Conservation (phyloP, 2,113 vertebrate genomes). For the Ammodytes marinus region DNA sequence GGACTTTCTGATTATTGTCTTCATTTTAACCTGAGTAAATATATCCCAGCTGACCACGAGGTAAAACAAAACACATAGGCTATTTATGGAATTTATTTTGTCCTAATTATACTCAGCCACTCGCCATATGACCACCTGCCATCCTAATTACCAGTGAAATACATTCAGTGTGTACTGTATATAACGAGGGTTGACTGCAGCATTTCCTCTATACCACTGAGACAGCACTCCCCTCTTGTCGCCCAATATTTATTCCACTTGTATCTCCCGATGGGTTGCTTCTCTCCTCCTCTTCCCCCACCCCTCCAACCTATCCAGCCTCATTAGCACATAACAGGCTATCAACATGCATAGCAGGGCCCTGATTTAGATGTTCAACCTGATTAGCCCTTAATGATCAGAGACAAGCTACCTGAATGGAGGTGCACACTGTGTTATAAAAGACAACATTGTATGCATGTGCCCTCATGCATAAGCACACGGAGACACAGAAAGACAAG, state of each 20-base stretch:
- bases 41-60: neutral
- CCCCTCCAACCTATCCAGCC: constrained; percentile 59
- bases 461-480: too few relatives aligned
- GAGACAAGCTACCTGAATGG: constrained; percentile 67
- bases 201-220: constrained; percentile 59
- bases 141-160: neutral
- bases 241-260: constrained; percentile 67
- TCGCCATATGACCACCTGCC: neutral
- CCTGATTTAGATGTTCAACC: constrained; percentile 82
- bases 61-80: neutral
- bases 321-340: constrained; percentile 84
- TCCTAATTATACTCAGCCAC: neutral
- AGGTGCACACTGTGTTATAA: constrained; percentile 57
- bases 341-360: constrained; percentile 82
- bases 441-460: constrained; percentile 38
- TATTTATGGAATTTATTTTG: neutral
- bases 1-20: too few relatives aligned
- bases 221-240: too few relatives aligned
- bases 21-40: neutral
- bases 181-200: constrained; percentile 16
- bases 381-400: constrained; percentile 80
- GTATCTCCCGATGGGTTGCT: constrained; percentile 69
- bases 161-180: neutral
- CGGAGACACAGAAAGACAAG: constrained; percentile 32
- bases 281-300: constrained; percentile 14